Evolutionary conservation across 2,113 vertebrate species (phyloP).

Genomic region (Ammospiza caudacuta): DNA sequence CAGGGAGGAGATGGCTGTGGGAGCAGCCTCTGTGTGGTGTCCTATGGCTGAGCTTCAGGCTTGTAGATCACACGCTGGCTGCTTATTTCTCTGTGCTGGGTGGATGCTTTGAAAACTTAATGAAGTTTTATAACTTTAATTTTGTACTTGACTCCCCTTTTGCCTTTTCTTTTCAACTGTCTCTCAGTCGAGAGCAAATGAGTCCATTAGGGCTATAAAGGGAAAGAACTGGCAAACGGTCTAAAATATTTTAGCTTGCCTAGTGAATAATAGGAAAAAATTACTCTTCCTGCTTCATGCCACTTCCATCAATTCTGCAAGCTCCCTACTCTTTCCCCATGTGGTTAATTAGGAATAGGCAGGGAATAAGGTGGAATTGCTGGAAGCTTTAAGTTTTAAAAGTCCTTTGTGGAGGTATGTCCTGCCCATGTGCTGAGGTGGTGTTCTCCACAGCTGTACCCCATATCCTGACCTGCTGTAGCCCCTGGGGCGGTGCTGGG

Average conservation of each 20-base stretch:
- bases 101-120: slow-evolving; percentile 35
- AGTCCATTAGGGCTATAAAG: not conserved
- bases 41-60: fast-evolving
- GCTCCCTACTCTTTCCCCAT: not conserved
- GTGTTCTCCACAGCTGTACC: fast-evolving
- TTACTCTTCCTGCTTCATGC: not conserved
- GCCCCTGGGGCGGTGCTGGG: not conserved
- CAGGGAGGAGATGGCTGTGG: not conserved
- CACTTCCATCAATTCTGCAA: not conserved
- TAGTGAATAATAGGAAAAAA: not conserved
- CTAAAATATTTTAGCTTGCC: not conserved
- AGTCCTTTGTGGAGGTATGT: not conserved
- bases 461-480: not conserved
- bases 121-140: slow-evolving; percentile 51
- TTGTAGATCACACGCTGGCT: not conserved
- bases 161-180: not conserved
- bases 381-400: not conserved
- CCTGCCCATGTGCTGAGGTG: not conserved
- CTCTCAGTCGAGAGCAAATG: not conserved
- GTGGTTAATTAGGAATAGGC: not conserved
- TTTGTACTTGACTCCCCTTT: not conserved
- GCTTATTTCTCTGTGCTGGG: not conserved
- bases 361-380: not conserved
- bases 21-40: not conserved
- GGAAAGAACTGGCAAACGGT: not conserved